These are phyloP conservation scores for Montipora cactus DNA, from an alignment of 64 coral and sea anemone genomes.

Conservation along the genomic window DNA sequence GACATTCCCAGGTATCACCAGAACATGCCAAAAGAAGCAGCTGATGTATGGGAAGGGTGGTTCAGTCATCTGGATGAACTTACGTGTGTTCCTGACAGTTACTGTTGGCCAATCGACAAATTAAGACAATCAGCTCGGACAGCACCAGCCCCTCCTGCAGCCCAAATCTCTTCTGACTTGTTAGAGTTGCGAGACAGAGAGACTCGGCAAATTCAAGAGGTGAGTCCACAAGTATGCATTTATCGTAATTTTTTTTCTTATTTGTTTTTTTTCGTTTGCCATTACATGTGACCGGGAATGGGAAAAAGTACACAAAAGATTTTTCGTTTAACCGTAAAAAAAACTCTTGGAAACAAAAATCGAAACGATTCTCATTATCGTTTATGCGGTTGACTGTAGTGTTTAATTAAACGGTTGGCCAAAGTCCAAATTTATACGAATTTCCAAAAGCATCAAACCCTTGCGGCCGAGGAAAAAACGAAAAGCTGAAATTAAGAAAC, in stretches of 20 bases:
- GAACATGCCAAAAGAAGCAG: not conserved
- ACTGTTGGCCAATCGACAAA: not conserved
- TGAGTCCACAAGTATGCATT: not conserved
- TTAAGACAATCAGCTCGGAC: not conserved
- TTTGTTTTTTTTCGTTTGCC: too few species aligned
- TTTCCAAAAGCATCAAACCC: too few species aligned
- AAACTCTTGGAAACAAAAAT: too few species aligned
- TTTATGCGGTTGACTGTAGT: too few species aligned
- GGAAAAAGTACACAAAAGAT: too few species aligned
- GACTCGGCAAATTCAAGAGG: not conserved
- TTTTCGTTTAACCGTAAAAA: too few species aligned
- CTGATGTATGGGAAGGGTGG: not conserved
- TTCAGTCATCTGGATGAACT: not conserved
- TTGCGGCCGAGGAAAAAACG: too few species aligned
- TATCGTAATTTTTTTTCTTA: not conserved
- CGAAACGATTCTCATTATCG: too few species aligned
- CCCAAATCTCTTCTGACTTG: not conserved
- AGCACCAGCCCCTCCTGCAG: not conserved
- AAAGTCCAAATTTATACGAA: too few species aligned
- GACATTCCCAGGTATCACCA: not conserved
- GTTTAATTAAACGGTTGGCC: too few species aligned
- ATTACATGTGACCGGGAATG: too few species aligned
- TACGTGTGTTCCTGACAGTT: not conserved
- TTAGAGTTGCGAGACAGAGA: not conserved
- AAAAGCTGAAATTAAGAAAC: too few species aligned